Evolutionary conservation across 2,888 invertebrate species (phyloP).

Genomic region (Elysia crispata): DNA sequence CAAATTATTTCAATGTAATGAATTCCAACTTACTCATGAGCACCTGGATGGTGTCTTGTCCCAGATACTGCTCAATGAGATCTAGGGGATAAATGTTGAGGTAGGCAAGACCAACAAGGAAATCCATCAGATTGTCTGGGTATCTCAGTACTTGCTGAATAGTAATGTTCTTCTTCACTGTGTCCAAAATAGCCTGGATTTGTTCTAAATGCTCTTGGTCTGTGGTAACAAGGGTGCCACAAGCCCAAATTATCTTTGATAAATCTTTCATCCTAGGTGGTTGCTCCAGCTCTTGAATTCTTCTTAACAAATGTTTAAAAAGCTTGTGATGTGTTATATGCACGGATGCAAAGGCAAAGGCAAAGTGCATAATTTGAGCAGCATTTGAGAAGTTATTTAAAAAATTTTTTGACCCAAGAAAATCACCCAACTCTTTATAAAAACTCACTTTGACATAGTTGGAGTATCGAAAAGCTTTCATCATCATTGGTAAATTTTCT

Average conservation of each 20-base stretch:
- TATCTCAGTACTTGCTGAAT: neutral
- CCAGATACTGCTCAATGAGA: constrained; percentile 25
- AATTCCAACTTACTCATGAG: constrained; percentile 31
- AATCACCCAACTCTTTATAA: constrained; percentile 41
- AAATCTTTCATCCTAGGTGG: constrained; percentile 30
- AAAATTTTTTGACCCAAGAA: constrained; percentile 4
- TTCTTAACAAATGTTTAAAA: constrained; percentile 5
- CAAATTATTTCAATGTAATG: too few species aligned
- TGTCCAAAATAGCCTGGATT: constrained; percentile 15
- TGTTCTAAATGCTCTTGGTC: neutral
- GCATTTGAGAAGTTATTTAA: neutral
- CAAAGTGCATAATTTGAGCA: constrained; percentile 43
- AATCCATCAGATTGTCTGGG: constrained; percentile 41
- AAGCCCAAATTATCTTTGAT: constrained; percentile 45
- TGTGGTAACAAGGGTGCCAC: constrained; percentile 45
- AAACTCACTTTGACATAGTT: constrained; percentile 44
- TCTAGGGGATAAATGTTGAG: constrained; percentile 37
- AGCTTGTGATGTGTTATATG: constrained; percentile 37
- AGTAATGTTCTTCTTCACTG: neutral
- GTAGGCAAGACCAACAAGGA: constrained; percentile 34
- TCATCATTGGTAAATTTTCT: constrained; percentile 34
- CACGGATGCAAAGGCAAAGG: constrained; percentile 43
- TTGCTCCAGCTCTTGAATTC: neutral
- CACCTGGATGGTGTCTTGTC: constrained; percentile 24
- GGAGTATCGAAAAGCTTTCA: constrained; percentile 45